These are phyloP conservation scores for Gastrophryne carolinensis DNA, from an alignment of 2,797 vertebrate species.

Conservation along the genomic window DNA sequence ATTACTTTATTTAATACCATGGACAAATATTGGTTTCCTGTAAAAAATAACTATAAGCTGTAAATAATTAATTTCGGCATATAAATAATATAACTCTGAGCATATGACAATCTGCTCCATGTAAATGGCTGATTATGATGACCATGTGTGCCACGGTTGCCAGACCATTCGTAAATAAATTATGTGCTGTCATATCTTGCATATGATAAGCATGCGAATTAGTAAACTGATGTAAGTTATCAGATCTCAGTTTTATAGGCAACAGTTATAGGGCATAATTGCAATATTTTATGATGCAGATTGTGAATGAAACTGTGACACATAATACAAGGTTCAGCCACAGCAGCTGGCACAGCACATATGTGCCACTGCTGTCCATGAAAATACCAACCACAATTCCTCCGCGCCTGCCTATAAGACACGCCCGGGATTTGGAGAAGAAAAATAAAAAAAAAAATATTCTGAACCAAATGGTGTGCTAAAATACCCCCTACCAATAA, in stretches of 20 bases:
- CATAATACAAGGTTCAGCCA: background rate
- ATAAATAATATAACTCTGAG: slow-evolving; percentile 29
- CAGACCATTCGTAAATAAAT: slow-evolving; percentile 31
- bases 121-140: slow-evolving; percentile 23
- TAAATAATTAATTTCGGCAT: slow-evolving; percentile 24
- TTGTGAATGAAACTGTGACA: background rate
- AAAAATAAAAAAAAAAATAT: too few species aligned
- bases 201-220: slow-evolving; percentile 18
- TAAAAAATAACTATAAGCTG: background rate
- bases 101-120: slow-evolving; percentile 27
- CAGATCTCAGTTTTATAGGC: background rate
- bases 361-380: too few species aligned
- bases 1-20: slow-evolving; percentile 10
- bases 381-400: too few species aligned
- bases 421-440: too few species aligned
- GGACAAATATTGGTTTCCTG: slow-evolving; percentile 21
- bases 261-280: background rate
- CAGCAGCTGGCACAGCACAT: too few species aligned
- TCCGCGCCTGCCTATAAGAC: too few species aligned
- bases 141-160: slow-evolving; percentile 12
- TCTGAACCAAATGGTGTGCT: too few species aligned
- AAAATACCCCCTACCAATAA: too few species aligned
- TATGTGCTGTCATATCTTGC: slow-evolving; percentile 16
- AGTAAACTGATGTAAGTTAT: background rate
- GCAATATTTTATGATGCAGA: background rate